Evolutionary conservation across 2,888 invertebrate species (phyloP).

Genomic region (Synergus japonicus): DNA sequence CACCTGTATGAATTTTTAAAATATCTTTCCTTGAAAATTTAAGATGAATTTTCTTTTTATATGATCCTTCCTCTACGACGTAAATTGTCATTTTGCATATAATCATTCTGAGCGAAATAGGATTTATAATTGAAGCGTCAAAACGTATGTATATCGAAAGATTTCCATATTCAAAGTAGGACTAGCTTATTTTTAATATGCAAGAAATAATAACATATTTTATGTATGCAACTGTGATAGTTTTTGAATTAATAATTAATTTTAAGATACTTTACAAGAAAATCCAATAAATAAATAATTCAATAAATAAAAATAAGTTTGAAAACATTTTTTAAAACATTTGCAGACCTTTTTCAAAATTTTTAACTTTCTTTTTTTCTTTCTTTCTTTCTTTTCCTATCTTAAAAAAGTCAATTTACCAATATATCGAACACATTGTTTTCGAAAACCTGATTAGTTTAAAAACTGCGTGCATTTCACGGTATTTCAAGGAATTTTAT

Average conservation of each 20-base stretch:
- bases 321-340: too few species aligned
- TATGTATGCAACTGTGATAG: neutral
- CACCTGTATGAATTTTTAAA: constrained; percentile 19
- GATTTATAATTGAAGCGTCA: constrained; percentile 35
- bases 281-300: too few species aligned
- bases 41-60: neutral
- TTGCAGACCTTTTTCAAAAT: too few species aligned
- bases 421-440: too few species aligned
- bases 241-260: neutral
- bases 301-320: too few species aligned
- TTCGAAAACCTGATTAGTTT: too few species aligned
- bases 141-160: constrained; percentile 29
- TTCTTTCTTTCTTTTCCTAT: too few species aligned
- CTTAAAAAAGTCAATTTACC: too few species aligned
- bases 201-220: neutral
- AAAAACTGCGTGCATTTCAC: too few species aligned
- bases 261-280: neutral
- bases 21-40: neutral
- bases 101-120: constrained; percentile 7
- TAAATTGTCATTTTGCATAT: constrained; percentile 4
- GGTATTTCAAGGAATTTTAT: too few species aligned
- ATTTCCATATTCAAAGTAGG: constrained; percentile 36
- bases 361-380: too few species aligned
- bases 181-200: constrained; percentile 14
- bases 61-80: neutral